Evolutionary conservation across 1,140 invertebrate genomes (phyloP).

Genomic region (Zaprionus ornatus): DNA sequence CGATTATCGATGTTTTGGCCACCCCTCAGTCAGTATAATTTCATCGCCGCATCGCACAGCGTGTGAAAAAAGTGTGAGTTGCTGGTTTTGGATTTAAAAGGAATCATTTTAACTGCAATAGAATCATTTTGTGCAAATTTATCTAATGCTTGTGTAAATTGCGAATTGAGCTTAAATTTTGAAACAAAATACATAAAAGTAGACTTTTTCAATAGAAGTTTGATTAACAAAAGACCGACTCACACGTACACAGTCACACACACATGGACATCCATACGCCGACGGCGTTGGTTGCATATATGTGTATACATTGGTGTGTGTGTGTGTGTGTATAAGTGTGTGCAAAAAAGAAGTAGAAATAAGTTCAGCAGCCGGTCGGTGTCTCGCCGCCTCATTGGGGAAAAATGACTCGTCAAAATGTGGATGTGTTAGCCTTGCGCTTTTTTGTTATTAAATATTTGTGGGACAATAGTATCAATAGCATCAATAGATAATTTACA

Average conservation of each 20-base stretch:
- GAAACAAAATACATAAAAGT: not conserved
- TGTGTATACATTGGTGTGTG: slow-evolving; percentile 24
- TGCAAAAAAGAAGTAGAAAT: slow-evolving; percentile 68
- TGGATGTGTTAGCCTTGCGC: slow-evolving; percentile 19
- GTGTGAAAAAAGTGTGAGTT: slow-evolving; percentile 67
- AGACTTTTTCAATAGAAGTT: slow-evolving; percentile 14
- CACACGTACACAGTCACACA: slow-evolving; percentile 30
- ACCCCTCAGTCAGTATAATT: slow-evolving; percentile 46
- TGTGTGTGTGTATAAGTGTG: slow-evolving; percentile 60
- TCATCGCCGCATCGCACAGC: slow-evolving; percentile 53
- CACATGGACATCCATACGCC: slow-evolving; percentile 29
- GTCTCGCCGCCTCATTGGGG: slow-evolving; percentile 34
- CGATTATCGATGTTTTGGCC: slow-evolving; percentile 15
- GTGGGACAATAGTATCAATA: not conserved
- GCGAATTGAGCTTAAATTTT: not conserved
- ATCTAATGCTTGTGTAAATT: slow-evolving; percentile 9
- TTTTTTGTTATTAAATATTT: slow-evolving; percentile 15
- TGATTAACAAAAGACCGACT: slow-evolving; percentile 39
- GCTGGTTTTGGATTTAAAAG: slow-evolving; percentile 38
- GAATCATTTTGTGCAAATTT: slow-evolving; percentile 8
- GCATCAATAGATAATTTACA: not conserved
- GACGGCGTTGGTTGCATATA: slow-evolving; percentile 58
- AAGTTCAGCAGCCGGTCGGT: slow-evolving; percentile 63
- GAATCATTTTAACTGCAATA: slow-evolving; percentile 25
- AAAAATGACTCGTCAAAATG: slow-evolving; percentile 46